A percentile compares a stretch with the other conserved stretches of the same genome.
Conservation (phyloP, 2,797 vertebrate species). For the Semaprochilodus insignis region DNA sequence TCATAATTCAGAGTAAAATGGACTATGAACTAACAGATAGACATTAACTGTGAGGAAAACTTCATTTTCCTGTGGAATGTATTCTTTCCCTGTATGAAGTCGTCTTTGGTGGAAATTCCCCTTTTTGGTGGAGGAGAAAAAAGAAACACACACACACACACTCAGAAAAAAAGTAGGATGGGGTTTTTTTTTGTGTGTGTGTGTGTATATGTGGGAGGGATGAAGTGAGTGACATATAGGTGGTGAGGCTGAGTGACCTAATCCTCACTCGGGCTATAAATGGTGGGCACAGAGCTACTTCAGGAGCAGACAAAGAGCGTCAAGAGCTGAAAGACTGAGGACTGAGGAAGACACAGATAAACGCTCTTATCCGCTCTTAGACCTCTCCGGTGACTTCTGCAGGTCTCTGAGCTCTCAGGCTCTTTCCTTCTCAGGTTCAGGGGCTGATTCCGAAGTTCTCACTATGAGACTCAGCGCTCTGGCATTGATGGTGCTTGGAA, state of each 20-base stretch:
- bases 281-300: slow-evolving; percentile 64
- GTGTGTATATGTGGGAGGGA: slow-evolving; percentile 64
- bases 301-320: slow-evolving; percentile 56
- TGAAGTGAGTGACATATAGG: slow-evolving; percentile 67
- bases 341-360: slow-evolving; percentile 42
- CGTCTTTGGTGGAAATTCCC: slow-evolving; percentile 41
- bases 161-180: slow-evolving; percentile 18
- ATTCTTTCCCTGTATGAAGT: neutral
- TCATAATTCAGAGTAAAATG: neutral
- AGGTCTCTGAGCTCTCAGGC: slow-evolving; percentile 30
- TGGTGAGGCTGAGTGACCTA: slow-evolving; percentile 74
- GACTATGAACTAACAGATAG: neutral
- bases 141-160: neutral
- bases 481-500: slow-evolving; percentile 73
- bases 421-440: slow-evolving; percentile 18
- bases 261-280: slow-evolving; percentile 72
- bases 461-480: slow-evolving; percentile 73
- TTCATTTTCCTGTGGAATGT: neutral
- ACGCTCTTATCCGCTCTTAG: neutral
- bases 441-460: slow-evolving; percentile 40
- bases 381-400: neutral
- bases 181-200: slow-evolving; percentile 32
- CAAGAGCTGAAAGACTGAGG: slow-evolving; percentile 63
- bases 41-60: neutral
- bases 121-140: slow-evolving; percentile 5